These are phyloP conservation scores for Thymelicus sylvestris DNA, from an alignment of 2,888 invertebrate genomes.

Conservation along the genomic window DNA sequence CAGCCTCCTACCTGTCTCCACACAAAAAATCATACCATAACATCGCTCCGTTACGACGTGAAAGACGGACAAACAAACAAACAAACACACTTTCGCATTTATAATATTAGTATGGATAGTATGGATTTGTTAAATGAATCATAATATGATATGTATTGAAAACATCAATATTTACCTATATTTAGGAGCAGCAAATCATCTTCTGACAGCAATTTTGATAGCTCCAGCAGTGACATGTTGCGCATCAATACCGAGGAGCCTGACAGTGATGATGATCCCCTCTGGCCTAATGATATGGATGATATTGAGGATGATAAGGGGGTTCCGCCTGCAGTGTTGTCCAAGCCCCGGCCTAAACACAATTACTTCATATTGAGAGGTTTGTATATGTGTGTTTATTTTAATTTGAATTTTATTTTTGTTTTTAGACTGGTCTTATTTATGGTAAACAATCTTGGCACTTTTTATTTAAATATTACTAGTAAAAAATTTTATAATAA, in stretches of 20 bases:
- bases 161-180: not conserved
- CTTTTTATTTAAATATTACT: no score
- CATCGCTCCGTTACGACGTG: no score
- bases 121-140: not conserved
- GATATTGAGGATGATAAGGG: conserved; percentile 59
- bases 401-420: no score
- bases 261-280: conserved; percentile 66
- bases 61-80: no score
- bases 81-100: no score
- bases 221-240: conserved; percentile 19
- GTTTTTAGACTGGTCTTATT: no score
- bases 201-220: conserved; percentile 36
- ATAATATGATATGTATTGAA: no score
- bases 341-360: conserved; percentile 87
- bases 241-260: conserved; percentile 49
- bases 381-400: conserved; percentile 43
- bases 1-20: no score
- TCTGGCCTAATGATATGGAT: conserved; percentile 48
- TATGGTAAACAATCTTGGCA: no score
- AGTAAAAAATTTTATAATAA: no score
- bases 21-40: no score
- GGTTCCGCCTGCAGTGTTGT: conserved; percentile 73
- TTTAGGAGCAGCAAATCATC: conserved; percentile 44
- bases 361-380: conserved; percentile 86
- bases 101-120: no score